These are phyloP conservation scores for Thunnus maccoyii DNA, from an alignment of 2,113 vertebrate species.

Conservation along the genomic window DNA sequence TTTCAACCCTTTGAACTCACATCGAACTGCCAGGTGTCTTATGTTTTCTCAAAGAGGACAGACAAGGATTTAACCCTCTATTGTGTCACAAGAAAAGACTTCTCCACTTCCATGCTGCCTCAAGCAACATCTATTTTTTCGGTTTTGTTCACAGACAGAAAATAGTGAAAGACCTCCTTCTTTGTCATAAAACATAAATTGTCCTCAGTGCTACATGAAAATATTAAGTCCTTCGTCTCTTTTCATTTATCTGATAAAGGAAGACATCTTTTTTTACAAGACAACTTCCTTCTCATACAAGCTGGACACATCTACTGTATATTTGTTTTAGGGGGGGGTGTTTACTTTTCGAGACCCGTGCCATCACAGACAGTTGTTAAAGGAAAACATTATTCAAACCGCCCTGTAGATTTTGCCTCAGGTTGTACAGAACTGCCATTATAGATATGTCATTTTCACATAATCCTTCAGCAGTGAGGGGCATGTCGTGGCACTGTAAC, in stretches of 20 bases:
- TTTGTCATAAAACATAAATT: conserved; percentile 53
- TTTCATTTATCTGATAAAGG: conserved; percentile 41
- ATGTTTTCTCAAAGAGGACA: conserved; percentile 58
- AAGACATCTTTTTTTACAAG: conserved; percentile 11
- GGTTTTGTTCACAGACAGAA: conserved; percentile 62
- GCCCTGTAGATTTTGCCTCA: conserved; percentile 25
- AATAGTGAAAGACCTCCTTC: conserved; percentile 48
- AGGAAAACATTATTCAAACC: conserved; percentile 55
- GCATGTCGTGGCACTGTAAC: conserved; percentile 57
- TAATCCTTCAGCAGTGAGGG: conserved; percentile 54
- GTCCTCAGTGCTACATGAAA: conserved; percentile 1
- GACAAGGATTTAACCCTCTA: conserved; percentile 60
- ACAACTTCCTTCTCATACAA: conserved; percentile 59
- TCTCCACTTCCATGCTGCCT: conserved; percentile 61
- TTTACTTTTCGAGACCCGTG: conserved; percentile 54
- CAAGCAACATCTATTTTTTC: conserved; percentile 59
- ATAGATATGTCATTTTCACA: conserved; percentile 40
- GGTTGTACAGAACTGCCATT: conserved; percentile 40
- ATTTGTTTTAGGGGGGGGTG: conserved; percentile 53
- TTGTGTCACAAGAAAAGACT: conserved; percentile 74
- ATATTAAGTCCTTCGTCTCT: background rate
- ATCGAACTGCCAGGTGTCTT: conserved; percentile 76
- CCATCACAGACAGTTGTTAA: conserved; percentile 44
- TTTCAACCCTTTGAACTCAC: conserved; percentile 70
- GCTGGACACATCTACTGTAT: conserved; percentile 34